Percentiles rank a stretch among this genome's conserved stretches.
Evolutionary conservation across 2,113 vertebrate genomes (phyloP).

Genomic region (Ptilonorhynchus violaceus): DNA sequence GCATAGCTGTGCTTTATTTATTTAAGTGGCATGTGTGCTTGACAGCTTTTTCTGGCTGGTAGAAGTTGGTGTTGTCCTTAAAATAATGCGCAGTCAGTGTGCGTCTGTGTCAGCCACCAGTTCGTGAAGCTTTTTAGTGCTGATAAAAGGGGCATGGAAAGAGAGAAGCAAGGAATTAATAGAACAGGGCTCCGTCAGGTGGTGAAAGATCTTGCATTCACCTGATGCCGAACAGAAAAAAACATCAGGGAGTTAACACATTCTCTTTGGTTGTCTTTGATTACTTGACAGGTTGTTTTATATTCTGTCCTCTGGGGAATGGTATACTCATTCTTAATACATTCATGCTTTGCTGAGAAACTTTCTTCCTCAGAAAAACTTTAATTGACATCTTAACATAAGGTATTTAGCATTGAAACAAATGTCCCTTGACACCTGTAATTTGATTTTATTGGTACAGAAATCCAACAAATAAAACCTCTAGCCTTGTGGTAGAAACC

Average conservation of each 20-base stretch:
- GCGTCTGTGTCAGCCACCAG: neutral
- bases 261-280: slow-evolving; percentile 56
- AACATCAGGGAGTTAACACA: slow-evolving; percentile 42
- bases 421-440: neutral
- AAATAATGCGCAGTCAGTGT: slow-evolving; percentile 20
- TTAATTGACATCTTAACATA: slow-evolving; percentile 49
- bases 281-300: slow-evolving; percentile 45
- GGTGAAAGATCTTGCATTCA: slow-evolving; percentile 41
- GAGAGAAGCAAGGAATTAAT: slow-evolving; percentile 30
- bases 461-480: slow-evolving; percentile 8
- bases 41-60: slow-evolving; percentile 5
- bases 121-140: neutral
- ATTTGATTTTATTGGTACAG: slow-evolving; percentile 26
- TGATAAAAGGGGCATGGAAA: neutral
- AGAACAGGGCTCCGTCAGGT: neutral
- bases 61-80: neutral
- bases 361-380: slow-evolving; percentile 40
- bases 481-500: neutral
- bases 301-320: slow-evolving; percentile 42
- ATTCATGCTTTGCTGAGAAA: slow-evolving; percentile 25
- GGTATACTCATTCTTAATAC: slow-evolving; percentile 8
- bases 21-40: neutral
- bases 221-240: slow-evolving; percentile 27
- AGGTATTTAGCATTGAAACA: slow-evolving; percentile 37
- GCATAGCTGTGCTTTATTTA: neutral